A percentile compares a stretch with the other conserved stretches of the same genome.
phyloP scores from a whole-genome alignment of 2,113 vertebrate genomes.

The Otocyon megalotis region DNA sequence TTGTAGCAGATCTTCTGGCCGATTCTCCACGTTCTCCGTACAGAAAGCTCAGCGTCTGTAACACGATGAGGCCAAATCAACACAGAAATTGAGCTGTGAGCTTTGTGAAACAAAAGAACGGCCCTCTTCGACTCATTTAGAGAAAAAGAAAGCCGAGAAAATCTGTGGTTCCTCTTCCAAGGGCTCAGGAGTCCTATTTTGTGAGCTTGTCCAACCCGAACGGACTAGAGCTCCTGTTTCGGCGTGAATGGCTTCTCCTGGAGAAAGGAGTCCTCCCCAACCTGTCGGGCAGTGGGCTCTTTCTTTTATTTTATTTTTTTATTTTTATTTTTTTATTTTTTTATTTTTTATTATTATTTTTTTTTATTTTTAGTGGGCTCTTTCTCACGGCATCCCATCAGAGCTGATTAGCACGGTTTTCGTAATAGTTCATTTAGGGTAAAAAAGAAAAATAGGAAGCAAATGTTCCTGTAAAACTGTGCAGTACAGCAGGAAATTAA shows the following conservation, averaged over 20 bases:
- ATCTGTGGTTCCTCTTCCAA: not conserved
- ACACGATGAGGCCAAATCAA: not conserved
- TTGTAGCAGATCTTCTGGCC: not conserved
- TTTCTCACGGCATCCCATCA: not conserved
- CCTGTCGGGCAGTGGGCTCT: not conserved
- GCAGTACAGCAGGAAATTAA: not conserved
- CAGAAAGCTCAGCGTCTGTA: not conserved
- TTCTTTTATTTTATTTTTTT: too few species aligned
- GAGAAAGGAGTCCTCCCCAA: too few species aligned
- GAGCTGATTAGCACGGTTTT: not conserved
- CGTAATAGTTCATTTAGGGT: not conserved
- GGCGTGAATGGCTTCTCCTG: not conserved
- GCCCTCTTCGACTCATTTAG: not conserved
- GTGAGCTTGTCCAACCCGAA: not conserved
- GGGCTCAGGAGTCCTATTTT: not conserved
- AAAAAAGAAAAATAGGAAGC: not conserved
- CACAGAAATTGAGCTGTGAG: not conserved
- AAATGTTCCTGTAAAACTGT: not conserved
- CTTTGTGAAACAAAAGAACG: not conserved
- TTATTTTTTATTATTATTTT: too few species aligned
- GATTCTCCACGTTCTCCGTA: too few species aligned
- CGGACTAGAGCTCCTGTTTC: rapidly evolving
- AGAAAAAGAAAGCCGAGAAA: not conserved
- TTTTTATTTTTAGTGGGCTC: too few species aligned
- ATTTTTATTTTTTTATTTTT: too few species aligned